Evolutionary conservation across 2,888 invertebrate species (phyloP).

Genomic region (Drosophila quinaria): DNA sequence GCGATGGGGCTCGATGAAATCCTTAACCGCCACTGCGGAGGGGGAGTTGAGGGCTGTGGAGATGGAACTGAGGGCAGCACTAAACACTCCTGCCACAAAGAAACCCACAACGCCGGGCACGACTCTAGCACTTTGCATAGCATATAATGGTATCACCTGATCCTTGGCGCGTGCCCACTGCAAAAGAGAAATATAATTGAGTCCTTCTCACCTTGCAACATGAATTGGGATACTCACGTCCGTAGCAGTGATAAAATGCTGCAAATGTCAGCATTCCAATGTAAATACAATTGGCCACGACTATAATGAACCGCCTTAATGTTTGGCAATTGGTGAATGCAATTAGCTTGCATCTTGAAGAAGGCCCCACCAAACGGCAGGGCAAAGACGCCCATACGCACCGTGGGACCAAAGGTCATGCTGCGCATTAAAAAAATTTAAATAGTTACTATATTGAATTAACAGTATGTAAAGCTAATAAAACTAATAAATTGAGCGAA

Average conservation of each 20-base stretch:
- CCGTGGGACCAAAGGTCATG: constrained; percentile 91
- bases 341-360: constrained; percentile 91
- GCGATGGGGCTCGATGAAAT: constrained; percentile 90
- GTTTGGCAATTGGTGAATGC: constrained; percentile 91
- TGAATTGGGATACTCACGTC: constrained; percentile 43
- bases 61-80: constrained; percentile 90
- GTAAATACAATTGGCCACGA: constrained; percentile 89
- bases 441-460: too few relatives aligned
- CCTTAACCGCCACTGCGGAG: constrained; percentile 92
- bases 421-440: constrained; percentile 85
- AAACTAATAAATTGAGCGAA: neutral
- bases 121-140: constrained; percentile 92
- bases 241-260: constrained; percentile 90
- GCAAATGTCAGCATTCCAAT: constrained; percentile 91
- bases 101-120: constrained; percentile 93
- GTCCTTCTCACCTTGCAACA: neutral
- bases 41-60: constrained; percentile 92
- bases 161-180: constrained; percentile 91
- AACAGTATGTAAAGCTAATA: too few relatives aligned
- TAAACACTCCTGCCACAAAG: constrained; percentile 88
- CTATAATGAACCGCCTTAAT: constrained; percentile 88
- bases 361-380: constrained; percentile 90
- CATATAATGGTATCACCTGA: constrained; percentile 92
- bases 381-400: constrained; percentile 92
- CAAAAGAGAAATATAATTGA: neutral